Evolutionary conservation across 2,888 invertebrate species (phyloP), one percentile per base, ranked within the genome.

Genomic region (Graphium colonna): DNA sequence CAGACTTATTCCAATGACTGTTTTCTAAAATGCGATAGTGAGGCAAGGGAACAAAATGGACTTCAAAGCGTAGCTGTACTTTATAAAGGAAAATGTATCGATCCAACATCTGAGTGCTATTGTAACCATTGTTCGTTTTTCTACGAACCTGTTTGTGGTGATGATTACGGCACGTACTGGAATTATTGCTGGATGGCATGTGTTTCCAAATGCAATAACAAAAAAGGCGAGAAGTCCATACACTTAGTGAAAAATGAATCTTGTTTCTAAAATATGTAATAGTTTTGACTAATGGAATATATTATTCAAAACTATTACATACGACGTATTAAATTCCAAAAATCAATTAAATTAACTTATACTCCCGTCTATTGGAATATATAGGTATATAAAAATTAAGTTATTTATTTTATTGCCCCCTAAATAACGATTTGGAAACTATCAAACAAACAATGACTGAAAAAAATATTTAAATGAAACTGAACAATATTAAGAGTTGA

Each of bases 141-240:
- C 1, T 67, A 64, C 50, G 28, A 52, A 0, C 71, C 75, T 0
- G 62, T 69, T 7, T 76, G 76, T 40, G 75, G 71, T 3, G 63
- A 55, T 15, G 69, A 76, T 52, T 13, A 51, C 1, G 51, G 57
- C 16, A 71, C 64, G 0, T 75, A 73, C 57, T 60, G 58, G 61
- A 77, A 76, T 55, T 3, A 31, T 0, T 73, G 72, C 56, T 69
- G 62, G 65, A 47, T 75, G 8, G 12, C 56, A 0, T 76, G 74
- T 47, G 60, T 61, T 51, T 65, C 58, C 33, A 52, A 51, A 12
- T 73, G 68, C 38, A 60, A 58, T 26, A 28, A 51, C 1, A 51
- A 47, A 8, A 36, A 52, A 1, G 48, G 51, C 2, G 9, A 16
- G 3, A 16, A 41, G 13, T 31, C 51, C 5, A 31, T 60, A 1